Percentiles rank a stretch among this genome's conserved stretches.
Evolutionary conservation across 2,113 vertebrate species (phyloP).

Genomic region (Mola mola): DNA sequence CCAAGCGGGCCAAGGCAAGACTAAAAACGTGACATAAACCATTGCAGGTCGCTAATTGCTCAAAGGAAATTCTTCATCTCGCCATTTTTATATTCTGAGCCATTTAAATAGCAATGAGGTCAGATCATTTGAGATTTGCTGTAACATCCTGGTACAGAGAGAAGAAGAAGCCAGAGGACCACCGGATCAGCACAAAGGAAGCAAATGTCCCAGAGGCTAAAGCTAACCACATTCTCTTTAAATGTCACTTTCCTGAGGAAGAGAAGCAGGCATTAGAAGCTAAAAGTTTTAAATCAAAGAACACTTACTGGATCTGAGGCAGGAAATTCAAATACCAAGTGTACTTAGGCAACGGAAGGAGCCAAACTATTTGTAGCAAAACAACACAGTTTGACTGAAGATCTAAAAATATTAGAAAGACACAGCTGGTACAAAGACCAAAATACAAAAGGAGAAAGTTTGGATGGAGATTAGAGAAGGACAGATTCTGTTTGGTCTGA

Average conservation of each 20-base stretch:
- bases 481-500: no score
- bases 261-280: conserved; percentile 6
- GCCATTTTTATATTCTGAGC: no score
- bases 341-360: no score
- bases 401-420: conserved; percentile 6
- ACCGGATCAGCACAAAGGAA: conserved; percentile 24
- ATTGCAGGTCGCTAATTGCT: no score
- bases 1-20: no score
- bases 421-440: conserved; percentile 1
- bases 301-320: not conserved
- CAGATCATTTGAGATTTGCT: conserved; percentile 25
- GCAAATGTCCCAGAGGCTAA: no score
- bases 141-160: no score
- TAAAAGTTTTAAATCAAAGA: not conserved
- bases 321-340: conserved; percentile 13
- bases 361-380: not conserved
- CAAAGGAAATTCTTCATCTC: no score
- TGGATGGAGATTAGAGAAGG: no score
- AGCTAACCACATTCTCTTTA: no score
- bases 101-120: no score
- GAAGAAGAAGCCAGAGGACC: conserved; percentile 18
- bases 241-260: not conserved
- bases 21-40: no score
- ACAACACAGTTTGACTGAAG: not conserved
- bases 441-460: not conserved